phyloP scores from a whole-genome alignment of 2,797 vertebrate species.

The Parauchenoglanis ngamensis region DNA sequence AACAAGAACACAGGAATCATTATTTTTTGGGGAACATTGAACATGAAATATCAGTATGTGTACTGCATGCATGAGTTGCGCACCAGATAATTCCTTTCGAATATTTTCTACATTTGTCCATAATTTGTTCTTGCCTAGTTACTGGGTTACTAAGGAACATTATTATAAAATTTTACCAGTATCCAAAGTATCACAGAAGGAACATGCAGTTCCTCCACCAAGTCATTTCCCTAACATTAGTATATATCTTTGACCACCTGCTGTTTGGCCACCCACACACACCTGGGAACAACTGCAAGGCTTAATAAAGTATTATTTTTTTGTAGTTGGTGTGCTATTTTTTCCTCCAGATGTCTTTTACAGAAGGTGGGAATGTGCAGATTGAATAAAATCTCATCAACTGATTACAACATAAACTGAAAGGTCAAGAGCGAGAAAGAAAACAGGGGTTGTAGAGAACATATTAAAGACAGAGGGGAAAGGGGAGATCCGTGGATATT shows the following conservation, averaged over 20 bases:
- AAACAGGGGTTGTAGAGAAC: background rate
- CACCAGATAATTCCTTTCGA: background rate
- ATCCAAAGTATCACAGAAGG: background rate
- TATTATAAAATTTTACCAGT: background rate
- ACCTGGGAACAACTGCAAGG: background rate
- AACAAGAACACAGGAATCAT: background rate
- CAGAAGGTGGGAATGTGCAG: background rate
- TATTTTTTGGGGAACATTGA: background rate
- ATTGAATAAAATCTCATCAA: slow-evolving; percentile 10
- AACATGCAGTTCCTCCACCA: background rate
- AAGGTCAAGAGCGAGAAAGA: background rate
- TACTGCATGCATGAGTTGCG: background rate
- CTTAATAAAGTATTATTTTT: background rate
- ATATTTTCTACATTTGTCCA: background rate
- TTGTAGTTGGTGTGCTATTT: background rate
- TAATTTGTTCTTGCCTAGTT: background rate
- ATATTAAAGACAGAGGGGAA: slow-evolving; percentile 26
- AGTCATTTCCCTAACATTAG: background rate
- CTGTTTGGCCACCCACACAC: background rate
- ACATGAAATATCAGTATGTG: background rate
- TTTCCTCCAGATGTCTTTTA: background rate
- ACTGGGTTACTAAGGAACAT: background rate
- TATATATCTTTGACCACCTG: background rate
- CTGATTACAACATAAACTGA: slow-evolving; percentile 3
- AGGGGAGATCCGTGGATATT: slow-evolving; percentile 29